Base-by-base conservation (phyloP, 2,888 invertebrate genomes). In the Lysandra bellargus region DNA sequence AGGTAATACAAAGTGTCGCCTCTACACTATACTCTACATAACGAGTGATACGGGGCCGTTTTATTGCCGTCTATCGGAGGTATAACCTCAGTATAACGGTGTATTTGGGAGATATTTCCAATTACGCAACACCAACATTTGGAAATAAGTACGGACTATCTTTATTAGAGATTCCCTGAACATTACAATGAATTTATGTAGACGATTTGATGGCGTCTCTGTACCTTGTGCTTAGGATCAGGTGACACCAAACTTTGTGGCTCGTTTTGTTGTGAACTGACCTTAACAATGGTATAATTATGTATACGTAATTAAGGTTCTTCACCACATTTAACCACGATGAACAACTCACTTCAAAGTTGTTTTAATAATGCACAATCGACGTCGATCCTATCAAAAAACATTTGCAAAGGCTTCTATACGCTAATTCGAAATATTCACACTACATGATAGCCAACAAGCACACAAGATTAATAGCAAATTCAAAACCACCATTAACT, bases 21-120 rank as follows among this genome's bases (percentile, higher is more conserved):
- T 87, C 86, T 86, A 79, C 78, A 78, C 80, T 23, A 44, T 78
- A n/a, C 1, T 81, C 83, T 81, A 78, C 80, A 76, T 81, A 80
- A 53, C 80, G 80, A 86, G 86, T 83, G 82, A 82, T 82, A 64
- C 73, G 84, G 83, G 81, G 83, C 82, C 82, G 72, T 83, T 88
- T 88, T 89, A 90, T 88, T 84, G 85, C 84, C 81, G 80, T 79
- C 82, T 37, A 30, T 78, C 53, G 57, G 57, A 76, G 83, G 82
- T 80, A 83, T 83, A 61, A 23, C 61, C 14, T 49, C 49, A 49
- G 23, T 81, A 81, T 82, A 83, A 83, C 84, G 81, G 83, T 80
- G 74, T 78, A 79, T 64, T 79, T 61, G 44, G 79, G 61, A 79
- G 61, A 75, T 79, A 75, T 79, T 75, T 75, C 75, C 17, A 79